Base-by-base conservation (phyloP, 1,140 invertebrate species). In the Amyelois transitella region DNA sequence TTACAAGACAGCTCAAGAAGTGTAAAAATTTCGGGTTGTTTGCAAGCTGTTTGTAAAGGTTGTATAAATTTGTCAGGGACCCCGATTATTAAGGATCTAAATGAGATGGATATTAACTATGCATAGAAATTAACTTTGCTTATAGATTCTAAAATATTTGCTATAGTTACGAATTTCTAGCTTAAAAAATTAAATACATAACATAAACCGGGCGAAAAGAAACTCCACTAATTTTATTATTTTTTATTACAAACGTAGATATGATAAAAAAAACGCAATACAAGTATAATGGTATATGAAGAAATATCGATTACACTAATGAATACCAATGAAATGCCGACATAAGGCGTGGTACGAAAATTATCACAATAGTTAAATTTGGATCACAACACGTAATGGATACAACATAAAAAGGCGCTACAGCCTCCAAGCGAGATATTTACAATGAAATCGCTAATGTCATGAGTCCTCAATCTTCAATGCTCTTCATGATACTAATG, bases 291-390 rank as follows among this genome's bases (percentile, higher is more conserved):
- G 28, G 19, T 24, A 14, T 55, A 38, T 38, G 32, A 14, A 38
- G 32, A 14, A 38, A 38, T 38, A 38, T 38, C 3, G 6, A 50
- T 51, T 43, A 17, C 21, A 56, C 18, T 43, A 55, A 55, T 55
- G 45, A 32, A 53, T 19, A 38, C 47, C 10, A 48, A 51, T 50
- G 28, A 25, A 38, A 51, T 50, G 54, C 47, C 54, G 43, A 50
- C 24, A 54, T 18, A 44, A 48, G 43, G 43, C 24, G 44, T 20
- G 51, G 24, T 28, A 44, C 12, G 53, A 43, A 28, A 44, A 47
- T 83, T 86, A 86, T 84, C 81, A 86, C 81, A 85, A 78, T 66
- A 74, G 51, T 65, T 69, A 75, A 72, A 74, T 73, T 59, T 70
- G 52, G 69, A 83, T 77, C 77, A 84, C 77, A 82, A 83, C 75